phyloP scores from a whole-genome alignment of 1,140 invertebrate genomes.

The Oreohelix idahoensis region DNA sequence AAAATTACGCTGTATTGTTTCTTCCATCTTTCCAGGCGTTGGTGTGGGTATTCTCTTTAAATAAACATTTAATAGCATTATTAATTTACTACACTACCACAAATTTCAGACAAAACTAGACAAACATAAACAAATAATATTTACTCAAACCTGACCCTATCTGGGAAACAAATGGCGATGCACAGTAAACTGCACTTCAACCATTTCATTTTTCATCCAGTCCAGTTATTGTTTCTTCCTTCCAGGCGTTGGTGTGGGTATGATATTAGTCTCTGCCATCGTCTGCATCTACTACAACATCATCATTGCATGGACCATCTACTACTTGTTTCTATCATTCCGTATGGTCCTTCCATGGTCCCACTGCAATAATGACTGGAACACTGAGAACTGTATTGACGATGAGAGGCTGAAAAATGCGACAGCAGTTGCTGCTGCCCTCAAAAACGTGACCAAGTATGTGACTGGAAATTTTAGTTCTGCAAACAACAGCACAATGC shows the following conservation, averaged over 20 bases:
- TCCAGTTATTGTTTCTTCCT: background rate
- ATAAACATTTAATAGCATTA: too few species aligned
- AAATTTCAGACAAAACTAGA: too few species aligned
- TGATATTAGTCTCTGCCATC: slow-evolving; percentile 89
- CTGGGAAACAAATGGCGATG: too few species aligned
- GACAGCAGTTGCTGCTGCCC: background rate
- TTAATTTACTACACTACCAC: too few species aligned
- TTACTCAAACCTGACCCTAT: too few species aligned
- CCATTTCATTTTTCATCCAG: too few species aligned
- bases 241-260: slow-evolving; percentile 61
- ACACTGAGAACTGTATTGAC: slow-evolving; percentile 76
- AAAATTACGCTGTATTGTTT: too few species aligned
- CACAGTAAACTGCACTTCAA: too few species aligned
- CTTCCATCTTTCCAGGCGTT: too few species aligned
- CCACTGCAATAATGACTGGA: slow-evolving; percentile 90
- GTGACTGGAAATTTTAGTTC: background rate
- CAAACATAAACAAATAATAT: too few species aligned
- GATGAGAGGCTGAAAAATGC: background rate
- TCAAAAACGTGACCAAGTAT: background rate
- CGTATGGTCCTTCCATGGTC: slow-evolving; percentile 89
- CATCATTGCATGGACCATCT: slow-evolving; percentile 98
- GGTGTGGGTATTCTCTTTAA: too few species aligned
- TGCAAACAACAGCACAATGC: background rate
- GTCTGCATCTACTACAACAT: slow-evolving; percentile 98
- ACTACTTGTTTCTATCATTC: slow-evolving; percentile 89